Evolutionary conservation across 2,888 invertebrate genomes (phyloP), one percentile per base, ranked within the genome.

Genomic region (Xanthorhoe designata): DNA sequence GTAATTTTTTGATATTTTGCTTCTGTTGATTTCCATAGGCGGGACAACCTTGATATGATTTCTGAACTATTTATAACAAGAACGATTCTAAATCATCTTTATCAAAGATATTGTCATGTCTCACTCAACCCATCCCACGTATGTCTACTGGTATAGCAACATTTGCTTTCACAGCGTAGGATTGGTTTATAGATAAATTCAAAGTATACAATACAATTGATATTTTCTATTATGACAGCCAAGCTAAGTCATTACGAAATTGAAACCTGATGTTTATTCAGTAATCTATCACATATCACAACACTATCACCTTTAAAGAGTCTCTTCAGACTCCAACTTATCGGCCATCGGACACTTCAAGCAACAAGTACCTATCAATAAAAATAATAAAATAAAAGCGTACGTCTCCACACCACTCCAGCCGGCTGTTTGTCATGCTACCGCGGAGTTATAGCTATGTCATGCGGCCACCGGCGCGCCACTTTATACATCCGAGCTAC

Each of bases 381-480:
- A 64, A 74, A 74, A 71, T 72, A 71, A 58, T 74, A 72, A 69
- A 59, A 72, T 64, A 59, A 47, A 58, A 74, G 32, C 58, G 74
- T 9, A 69, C 88, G 81, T 77, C 88, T 91, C 92, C 82, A 89
- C 75, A 68, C 71, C 74, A 71, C 62, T 77, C 79, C 75, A 70
- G 77, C 72, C 81, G 83, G 86, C 88, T 89, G 91, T 91, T 92
- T 91, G 92, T 92, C 92, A 92, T 90, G 91, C 87, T 86, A 85
- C 88, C 88, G 86, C 86, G 85, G 84, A 91, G 91, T 91, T 92
- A 92, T 92, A 92, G 91, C 90, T 92, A 91, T 92, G 92, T 91
- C 89, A 91, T 88, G 90, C 90, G 92, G 91, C 92, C 92, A 92
- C 92, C 92, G 92, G 89, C 92, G 91, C 92, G 92, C 90, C 91